Conservation (phyloP, 2,113 vertebrate genomes). For the Ochotona princeps region DNA sequence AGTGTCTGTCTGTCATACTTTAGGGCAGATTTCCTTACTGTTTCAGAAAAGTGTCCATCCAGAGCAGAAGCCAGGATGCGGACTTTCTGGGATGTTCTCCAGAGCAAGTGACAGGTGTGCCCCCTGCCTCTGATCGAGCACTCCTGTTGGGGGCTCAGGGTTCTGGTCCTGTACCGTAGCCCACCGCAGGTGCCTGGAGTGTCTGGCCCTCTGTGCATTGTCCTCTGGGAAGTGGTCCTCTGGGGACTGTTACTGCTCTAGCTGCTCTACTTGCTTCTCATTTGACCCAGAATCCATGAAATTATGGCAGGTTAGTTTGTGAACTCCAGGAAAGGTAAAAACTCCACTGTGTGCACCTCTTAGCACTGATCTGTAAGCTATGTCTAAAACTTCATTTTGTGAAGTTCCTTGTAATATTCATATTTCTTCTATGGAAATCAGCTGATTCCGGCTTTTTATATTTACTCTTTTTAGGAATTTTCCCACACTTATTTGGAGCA, state of each 20-base stretch:
- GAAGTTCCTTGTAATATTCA: not conserved
- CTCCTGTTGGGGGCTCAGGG: not conserved
- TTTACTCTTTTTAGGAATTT: slow-evolving; percentile 13
- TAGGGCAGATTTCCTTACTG: not conserved
- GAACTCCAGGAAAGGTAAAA: not conserved
- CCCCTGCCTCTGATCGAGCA: not conserved
- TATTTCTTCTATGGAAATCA: slow-evolving; percentile 35
- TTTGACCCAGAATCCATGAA: slow-evolving; percentile 20
- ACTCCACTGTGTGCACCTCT: not conserved
- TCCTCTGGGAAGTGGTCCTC: too few relatives aligned
- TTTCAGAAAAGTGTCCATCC: not conserved
- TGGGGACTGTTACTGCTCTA: not conserved
- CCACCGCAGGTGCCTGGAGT: not conserved
- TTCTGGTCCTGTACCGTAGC: not conserved
- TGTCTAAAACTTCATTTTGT: slow-evolving; percentile 22
- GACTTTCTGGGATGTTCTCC: not conserved
- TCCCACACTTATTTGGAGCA: not conserved
- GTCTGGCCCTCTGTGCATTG: not conserved
- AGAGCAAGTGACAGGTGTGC: not conserved
- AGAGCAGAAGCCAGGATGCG: not conserved
- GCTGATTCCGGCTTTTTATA: slow-evolving; percentile 28
- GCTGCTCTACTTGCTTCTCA: not conserved
- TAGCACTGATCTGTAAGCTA: not conserved
- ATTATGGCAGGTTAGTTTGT: not conserved
- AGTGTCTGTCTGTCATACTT: not conserved